Evolutionary conservation across 2,113 vertebrate species (phyloP).

Genomic region (Tursiops truncatus): DNA sequence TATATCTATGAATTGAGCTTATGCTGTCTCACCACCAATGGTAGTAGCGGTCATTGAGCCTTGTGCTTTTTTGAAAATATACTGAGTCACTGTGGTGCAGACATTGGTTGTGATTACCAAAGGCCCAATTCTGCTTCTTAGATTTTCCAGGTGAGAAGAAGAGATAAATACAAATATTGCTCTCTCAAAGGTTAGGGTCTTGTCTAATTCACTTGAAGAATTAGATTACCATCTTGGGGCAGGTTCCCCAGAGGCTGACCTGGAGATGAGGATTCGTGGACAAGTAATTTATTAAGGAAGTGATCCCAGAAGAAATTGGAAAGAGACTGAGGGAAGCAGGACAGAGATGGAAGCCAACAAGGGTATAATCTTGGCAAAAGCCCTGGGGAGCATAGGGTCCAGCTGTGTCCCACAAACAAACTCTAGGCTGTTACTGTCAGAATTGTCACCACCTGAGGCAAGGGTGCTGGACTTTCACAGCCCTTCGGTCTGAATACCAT

Average conservation of each 20-base stretch:
- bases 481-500: not conserved
- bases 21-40: not conserved
- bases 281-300: slow-evolving; percentile 9
- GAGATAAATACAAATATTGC: not conserved
- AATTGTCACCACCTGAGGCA: not conserved
- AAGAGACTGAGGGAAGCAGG: not conserved
- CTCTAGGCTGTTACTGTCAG: not conserved
- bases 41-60: not conserved
- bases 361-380: not conserved
- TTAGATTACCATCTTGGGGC: not conserved
- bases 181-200: not conserved
- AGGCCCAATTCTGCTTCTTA: not conserved
- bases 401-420: not conserved
- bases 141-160: not conserved
- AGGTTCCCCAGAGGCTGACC: not conserved
- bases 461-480: not conserved
- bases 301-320: not conserved
- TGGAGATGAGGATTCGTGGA: not conserved
- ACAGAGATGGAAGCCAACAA: not conserved
- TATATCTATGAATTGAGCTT: slow-evolving; percentile 38
- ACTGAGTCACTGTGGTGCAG: not conserved
- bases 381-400: not conserved
- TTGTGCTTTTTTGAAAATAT: not conserved
- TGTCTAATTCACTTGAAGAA: not conserved
- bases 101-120: not conserved